A percentile compares a stretch with the other conserved stretches of the same genome.
Conservation (phyloP, 1,140 invertebrate genomes). For the Caenorhabditis tropicalis region DNA sequence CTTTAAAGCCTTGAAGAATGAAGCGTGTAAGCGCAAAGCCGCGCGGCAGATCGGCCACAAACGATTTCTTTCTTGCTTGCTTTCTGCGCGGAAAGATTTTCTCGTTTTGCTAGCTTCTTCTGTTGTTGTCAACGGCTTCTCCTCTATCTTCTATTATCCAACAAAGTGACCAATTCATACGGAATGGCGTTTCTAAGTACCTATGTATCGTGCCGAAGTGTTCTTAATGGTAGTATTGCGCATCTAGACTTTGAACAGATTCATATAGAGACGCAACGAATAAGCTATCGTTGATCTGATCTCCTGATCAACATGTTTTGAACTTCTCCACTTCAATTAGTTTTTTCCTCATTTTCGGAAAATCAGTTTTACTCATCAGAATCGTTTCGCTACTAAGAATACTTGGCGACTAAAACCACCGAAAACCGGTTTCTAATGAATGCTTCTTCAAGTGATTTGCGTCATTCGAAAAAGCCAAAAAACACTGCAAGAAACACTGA, state of each 20-base stretch:
- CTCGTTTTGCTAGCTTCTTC: slow-evolving; percentile 5
- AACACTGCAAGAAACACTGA: neutral
- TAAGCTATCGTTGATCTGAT: no score
- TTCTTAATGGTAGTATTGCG: neutral
- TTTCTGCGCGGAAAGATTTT: slow-evolving; percentile 7
- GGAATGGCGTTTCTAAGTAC: neutral
- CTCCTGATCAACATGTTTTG: no score
- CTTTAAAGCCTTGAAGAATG: neutral
- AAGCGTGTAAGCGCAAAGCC: neutral
- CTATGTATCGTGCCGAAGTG: neutral
- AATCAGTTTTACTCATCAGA: neutral
- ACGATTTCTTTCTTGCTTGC: neutral
- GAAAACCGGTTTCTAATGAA: neutral
- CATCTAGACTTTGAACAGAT: neutral
- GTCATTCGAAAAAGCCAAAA: neutral
- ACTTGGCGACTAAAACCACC: neutral
- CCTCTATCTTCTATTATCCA: neutral
- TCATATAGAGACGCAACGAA: no score
- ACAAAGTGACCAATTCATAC: neutral
- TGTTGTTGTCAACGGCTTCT: neutral
- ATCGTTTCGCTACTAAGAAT: neutral
- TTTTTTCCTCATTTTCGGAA: neutral
- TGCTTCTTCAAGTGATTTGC: neutral
- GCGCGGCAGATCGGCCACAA: neutral
- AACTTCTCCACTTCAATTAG: no score